These are phyloP conservation scores for Catajapyx aquilonaris DNA, from an alignment of 1,140 invertebrate genomes.

Conservation along the genomic window DNA sequence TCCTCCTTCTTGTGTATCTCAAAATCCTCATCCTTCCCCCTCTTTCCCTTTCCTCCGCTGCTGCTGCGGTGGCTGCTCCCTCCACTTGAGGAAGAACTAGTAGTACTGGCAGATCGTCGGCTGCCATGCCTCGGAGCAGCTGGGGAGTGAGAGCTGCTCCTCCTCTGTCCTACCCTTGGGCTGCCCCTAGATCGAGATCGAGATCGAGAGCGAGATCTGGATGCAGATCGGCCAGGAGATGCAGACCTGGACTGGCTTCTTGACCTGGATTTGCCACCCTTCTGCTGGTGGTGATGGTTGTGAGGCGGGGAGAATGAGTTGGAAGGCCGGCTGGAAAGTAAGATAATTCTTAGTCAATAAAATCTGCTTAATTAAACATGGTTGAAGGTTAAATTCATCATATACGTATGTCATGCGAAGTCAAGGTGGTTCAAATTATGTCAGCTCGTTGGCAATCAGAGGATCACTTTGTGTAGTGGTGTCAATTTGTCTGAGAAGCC, in stretches of 20 bases:
- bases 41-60: slow-evolving; percentile 20
- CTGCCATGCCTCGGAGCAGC: slow-evolving; percentile 7
- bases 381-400: too few species aligned
- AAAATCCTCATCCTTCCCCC: slow-evolving; percentile 43
- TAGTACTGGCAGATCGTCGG: neutral
- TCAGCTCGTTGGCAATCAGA: too few species aligned
- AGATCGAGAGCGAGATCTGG: slow-evolving; percentile 16
- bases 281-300: slow-evolving; percentile 11
- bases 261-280: neutral
- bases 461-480: too few species aligned
- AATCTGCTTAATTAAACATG: too few species aligned
- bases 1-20: slow-evolving; percentile 53
- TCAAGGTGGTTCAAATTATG: too few species aligned
- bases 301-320: too few species aligned
- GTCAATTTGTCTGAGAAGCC: too few species aligned
- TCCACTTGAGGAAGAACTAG: neutral
- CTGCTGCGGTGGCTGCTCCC: slow-evolving; percentile 5
- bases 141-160: slow-evolving; percentile 17
- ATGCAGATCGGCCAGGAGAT: slow-evolving; percentile 6
- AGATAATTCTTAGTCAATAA: too few species aligned
- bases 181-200: slow-evolving; percentile 12
- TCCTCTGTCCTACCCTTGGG: slow-evolving; percentile 13
- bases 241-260: slow-evolving; percentile 4
- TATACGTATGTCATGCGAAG: too few species aligned
- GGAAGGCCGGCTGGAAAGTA: too few species aligned